A percentile compares a stretch with the other conserved stretches of the same genome.
phyloP scores from a whole-genome alignment of 1,140 invertebrate genomes.

The Drosophila mojavensis region DNA sequence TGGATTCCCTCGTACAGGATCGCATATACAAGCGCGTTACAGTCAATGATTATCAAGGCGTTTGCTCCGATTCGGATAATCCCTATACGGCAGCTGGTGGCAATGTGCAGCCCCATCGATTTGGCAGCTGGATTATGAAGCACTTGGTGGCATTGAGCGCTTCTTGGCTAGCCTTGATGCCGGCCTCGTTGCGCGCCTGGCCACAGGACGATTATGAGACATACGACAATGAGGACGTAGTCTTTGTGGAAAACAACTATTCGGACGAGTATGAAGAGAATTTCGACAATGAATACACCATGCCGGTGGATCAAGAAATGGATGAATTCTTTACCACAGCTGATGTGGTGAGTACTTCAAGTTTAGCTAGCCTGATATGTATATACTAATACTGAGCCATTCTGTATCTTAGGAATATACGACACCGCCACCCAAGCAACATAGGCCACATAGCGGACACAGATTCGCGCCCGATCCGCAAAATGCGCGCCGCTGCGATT shows the following conservation, averaged over 20 bases:
- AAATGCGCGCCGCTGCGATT: constrained; percentile 91
- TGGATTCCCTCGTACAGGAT: constrained; percentile 96
- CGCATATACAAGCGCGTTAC: constrained; percentile 94
- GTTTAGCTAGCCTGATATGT: not conserved
- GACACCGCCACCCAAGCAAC: constrained; percentile 77
- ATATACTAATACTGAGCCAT: not conserved
- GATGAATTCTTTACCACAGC: constrained; percentile 82
- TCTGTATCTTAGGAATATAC: constrained; percentile 64
- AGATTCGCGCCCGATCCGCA: constrained; percentile 85
- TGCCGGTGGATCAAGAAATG: constrained; percentile 76
- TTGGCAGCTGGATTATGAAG: constrained; percentile 72
- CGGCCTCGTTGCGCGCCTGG: constrained; percentile 71
- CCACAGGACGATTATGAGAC: constrained; percentile 78
- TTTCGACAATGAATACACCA: constrained; percentile 69
- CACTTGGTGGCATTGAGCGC: constrained; percentile 72
- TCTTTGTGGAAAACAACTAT: constrained; percentile 77
- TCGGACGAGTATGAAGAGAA: constrained; percentile 79
- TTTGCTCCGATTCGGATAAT: constrained; percentile 91
- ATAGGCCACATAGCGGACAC: constrained; percentile 84
- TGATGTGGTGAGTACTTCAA: constrained; percentile 56
- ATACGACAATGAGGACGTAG: constrained; percentile 78
- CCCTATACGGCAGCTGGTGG: constrained; percentile 87
- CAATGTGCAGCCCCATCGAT: constrained; percentile 59
- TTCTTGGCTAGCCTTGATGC: constrained; percentile 75
- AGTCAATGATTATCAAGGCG: constrained; percentile 94